A percentile compares a stretch with the other conserved stretches of the same genome.
These are phyloP conservation scores for Lysandra bellargus DNA, from an alignment of 2,888 invertebrate species.

Conservation along the genomic window DNA sequence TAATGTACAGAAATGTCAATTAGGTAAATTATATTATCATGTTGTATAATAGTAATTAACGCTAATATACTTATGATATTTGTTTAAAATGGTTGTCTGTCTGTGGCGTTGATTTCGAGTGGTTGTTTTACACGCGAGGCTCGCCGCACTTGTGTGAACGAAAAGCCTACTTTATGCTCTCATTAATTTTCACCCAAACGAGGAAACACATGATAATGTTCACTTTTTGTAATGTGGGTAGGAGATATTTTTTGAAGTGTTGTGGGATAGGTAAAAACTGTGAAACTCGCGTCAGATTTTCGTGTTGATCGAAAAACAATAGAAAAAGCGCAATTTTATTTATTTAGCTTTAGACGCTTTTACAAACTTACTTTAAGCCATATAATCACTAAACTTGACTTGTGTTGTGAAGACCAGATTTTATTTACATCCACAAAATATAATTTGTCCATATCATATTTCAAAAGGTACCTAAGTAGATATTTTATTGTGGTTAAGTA, in stretches of 20 bases:
- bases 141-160: not conserved
- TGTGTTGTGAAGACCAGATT: not conserved
- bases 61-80: not conserved
- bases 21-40: not conserved
- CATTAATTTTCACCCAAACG: not conserved
- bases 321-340: not conserved
- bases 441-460: not conserved
- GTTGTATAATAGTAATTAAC: not conserved
- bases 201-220: not conserved
- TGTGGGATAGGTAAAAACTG: too few species aligned
- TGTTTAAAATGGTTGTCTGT: not conserved
- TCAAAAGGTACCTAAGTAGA: constrained; percentile 11
- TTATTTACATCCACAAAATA: constrained; percentile 5
- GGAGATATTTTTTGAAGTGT: not conserved
- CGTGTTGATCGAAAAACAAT: too few species aligned
- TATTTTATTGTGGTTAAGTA: constrained; percentile 27
- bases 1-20: not conserved
- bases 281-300: too few species aligned
- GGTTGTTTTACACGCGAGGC: not conserved
- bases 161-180: not conserved
- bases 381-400: not conserved
- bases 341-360: not conserved
- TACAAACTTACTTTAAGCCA: not conserved
- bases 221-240: not conserved
- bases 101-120: not conserved